Conservation (phyloP, 1,140 invertebrate genomes). For the Procambarus clarkii region DNA sequence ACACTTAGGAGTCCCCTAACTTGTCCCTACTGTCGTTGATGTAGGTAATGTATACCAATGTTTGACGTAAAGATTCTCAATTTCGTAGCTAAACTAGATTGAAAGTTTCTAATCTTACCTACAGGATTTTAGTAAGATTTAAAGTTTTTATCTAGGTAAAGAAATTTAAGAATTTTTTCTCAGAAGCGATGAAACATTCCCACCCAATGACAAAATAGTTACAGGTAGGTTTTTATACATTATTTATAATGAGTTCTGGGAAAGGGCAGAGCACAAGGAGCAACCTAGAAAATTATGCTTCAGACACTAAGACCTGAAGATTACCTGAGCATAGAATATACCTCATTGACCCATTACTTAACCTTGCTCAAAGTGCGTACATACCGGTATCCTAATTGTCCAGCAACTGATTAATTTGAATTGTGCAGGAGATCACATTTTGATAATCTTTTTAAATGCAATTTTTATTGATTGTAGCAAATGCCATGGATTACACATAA, state of each 20-base stretch:
- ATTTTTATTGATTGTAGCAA: constrained; percentile 9
- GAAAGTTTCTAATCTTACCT: constrained; percentile 16
- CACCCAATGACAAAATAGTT: constrained; percentile 23
- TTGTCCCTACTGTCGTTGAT: constrained; percentile 34
- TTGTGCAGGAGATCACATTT: constrained; percentile 30
- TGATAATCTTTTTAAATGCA: background rate
- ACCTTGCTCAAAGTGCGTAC: constrained; percentile 67
- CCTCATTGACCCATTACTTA: constrained; percentile 51
- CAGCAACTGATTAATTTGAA: constrained; percentile 7
- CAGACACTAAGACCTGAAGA: constrained; percentile 28
- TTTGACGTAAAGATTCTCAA: constrained; percentile 23
- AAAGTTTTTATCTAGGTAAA: background rate
- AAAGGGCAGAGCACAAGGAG: constrained; percentile 64
- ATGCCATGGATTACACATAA: background rate
- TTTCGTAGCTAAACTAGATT: constrained; percentile 11
- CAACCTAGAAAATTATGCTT: constrained; percentile 48
- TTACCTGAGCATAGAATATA: constrained; percentile 36
- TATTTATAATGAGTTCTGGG: constrained; percentile 53
- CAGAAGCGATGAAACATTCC: background rate
- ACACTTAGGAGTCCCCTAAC: constrained; percentile 48
- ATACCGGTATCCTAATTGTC: constrained; percentile 36
- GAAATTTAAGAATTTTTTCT: background rate
- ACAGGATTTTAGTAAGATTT: background rate
- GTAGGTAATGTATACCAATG: constrained; percentile 12
- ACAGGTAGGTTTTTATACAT: constrained; percentile 41